A percentile compares a stretch with the other conserved stretches of the same genome.
Evolutionary conservation across 2,113 vertebrate genomes (phyloP).

Genomic region (Odocoileus virginianus): DNA sequence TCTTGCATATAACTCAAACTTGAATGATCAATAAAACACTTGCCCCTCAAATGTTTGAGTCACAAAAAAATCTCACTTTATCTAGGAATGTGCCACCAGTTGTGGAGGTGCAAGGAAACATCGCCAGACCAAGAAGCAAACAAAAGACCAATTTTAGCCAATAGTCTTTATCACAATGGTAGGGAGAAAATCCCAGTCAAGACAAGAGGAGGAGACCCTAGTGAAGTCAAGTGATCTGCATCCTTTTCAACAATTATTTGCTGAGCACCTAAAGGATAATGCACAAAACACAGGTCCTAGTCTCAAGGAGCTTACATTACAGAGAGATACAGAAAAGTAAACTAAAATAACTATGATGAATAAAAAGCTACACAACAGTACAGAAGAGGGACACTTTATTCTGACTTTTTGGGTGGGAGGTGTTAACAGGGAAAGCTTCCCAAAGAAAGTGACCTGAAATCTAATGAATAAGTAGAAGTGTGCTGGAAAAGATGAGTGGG

Average conservation of each 20-base stretch:
- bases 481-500: background rate
- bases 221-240: background rate
- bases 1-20: background rate
- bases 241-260: conserved; percentile 7
- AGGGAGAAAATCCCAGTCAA: background rate
- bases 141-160: conserved; percentile 35
- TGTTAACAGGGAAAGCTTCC: conserved; percentile 10
- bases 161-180: background rate
- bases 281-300: background rate
- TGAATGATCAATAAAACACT: conserved; percentile 26
- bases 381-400: background rate
- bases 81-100: background rate
- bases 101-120: conserved; percentile 17
- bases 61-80: conserved; percentile 4
- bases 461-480: background rate
- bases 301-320: background rate
- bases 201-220: background rate
- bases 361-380: background rate
- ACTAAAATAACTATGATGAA: background rate
- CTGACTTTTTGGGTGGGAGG: background rate
- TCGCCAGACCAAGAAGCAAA: background rate
- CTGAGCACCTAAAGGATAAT: background rate
- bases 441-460: conserved; percentile 31
- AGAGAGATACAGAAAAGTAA: background rate
- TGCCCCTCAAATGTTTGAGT: background rate